These are phyloP conservation scores for Alectoris magna DNA, from an alignment of 2,797 vertebrate species.

Conservation along the genomic window DNA sequence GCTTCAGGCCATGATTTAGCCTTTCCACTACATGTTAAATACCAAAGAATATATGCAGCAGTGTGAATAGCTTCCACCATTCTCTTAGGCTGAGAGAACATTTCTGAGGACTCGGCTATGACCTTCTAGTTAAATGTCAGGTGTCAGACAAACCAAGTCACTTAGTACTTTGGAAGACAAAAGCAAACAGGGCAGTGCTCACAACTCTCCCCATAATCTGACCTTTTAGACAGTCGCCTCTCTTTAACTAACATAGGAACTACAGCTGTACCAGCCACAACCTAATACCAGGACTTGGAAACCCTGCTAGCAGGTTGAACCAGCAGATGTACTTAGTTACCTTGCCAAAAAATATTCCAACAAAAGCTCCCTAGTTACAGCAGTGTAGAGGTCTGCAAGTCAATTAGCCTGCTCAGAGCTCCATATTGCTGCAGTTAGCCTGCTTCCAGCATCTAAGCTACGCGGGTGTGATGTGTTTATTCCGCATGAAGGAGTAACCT, in stretches of 20 bases:
- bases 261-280: not conserved
- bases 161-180: not conserved
- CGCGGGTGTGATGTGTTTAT: not conserved
- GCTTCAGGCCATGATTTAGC: no score
- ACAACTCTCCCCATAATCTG: not conserved
- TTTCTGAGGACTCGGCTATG: not conserved
- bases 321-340: not conserved
- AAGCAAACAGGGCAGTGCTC: not conserved
- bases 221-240: not conserved
- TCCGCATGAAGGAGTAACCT: not conserved
- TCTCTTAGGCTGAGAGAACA: not conserved
- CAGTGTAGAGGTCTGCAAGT: not conserved
- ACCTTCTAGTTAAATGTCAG: not conserved
- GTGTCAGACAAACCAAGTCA: not conserved
- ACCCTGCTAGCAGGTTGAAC: not conserved
- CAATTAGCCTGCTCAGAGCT: not conserved
- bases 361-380: not conserved
- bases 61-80: not conserved
- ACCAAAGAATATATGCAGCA: not conserved
- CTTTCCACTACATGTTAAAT: not conserved
- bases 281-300: not conserved
- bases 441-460: constrained; percentile 8
- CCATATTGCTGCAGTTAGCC: not conserved
- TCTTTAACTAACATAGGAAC: not conserved
- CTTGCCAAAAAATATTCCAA: not conserved